Evolutionary conservation across 2,888 invertebrate genomes (phyloP), one percentile per base, ranked within the genome.

Genomic region (Hetaerina titia): DNA sequence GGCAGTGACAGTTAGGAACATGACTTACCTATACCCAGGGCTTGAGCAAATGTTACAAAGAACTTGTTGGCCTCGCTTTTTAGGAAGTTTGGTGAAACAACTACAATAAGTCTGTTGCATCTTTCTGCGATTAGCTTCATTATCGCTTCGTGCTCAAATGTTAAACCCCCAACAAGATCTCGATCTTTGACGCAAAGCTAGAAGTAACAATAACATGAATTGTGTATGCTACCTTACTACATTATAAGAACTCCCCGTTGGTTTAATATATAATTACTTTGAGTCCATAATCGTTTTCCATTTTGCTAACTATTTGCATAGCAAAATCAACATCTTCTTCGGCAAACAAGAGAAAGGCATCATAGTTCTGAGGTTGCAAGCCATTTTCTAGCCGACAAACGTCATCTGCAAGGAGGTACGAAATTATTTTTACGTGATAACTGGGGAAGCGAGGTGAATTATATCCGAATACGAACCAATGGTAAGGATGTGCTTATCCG

Each of bases 31-130:
- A 99, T 98, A 96, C 98, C 98, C 89, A 98, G 97, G 11, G 98
- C 98, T 96, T 98, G 98, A 22, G 98, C 98, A 96, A 98, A 98
- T 95, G 98, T 98, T 22, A 98, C 97, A 96, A 98, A 98, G 97
- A 98, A 99, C 95, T 97, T 97, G 96, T 98, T 98, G 31, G 98
- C 98, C 0, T 98, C 97, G 96, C 98, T 98, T 96, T 97, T 97
- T 5, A 98, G 96, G 96, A 99, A 98, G 95, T 98, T 98, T 0
- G 98, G 98, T 0, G 99, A 98, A 95, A 98, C 97, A 95, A 99
- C 97, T 0, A 98, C 98, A 95, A 99, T 98, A 96, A 99, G 97
- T 96, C 98, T 97, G 95, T 98, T 98, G 96, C 99, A 99, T 60
- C 99, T 97, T 96, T 98, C 98, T 7, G 98, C 97, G 96, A 99